Conservation (phyloP, 2,888 invertebrate genomes). For the Neoaliturus tenellus region DNA sequence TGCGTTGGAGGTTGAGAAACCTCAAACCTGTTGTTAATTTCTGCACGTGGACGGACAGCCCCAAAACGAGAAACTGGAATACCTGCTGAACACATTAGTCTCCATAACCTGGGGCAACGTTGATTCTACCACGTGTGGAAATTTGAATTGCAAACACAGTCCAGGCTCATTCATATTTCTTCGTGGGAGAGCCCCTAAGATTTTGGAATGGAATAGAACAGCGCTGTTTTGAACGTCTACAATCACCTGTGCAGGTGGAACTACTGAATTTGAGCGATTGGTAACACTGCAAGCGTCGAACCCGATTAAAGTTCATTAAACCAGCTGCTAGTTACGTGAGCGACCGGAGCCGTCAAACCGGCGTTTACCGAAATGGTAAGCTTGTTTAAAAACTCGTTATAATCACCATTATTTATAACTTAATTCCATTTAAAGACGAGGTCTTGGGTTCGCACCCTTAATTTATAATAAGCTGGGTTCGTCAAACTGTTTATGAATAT, state of each 20-base stretch:
- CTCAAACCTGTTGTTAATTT: not conserved
- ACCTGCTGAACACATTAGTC: not conserved
- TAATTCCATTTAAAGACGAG: not conserved
- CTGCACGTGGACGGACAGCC: not conserved
- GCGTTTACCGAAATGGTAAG: not conserved
- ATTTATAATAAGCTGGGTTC: not conserved
- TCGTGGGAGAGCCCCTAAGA: too few relatives aligned
- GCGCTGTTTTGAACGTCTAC: not conserved
- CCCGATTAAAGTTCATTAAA: slow-evolving; percentile 3
- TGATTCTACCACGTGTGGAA: not conserved
- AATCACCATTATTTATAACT: not conserved
- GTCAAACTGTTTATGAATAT: too few relatives aligned
- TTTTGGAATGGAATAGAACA: too few relatives aligned
- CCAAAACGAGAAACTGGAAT: slow-evolving; percentile 28
- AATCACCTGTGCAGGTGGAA: not conserved
- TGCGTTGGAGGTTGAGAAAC: not conserved
- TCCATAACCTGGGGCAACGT: not conserved
- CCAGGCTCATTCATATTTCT: not conserved
- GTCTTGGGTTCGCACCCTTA: not conserved
- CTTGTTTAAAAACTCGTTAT: not conserved
- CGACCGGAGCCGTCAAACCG: not conserved
- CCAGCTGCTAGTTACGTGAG: not conserved
- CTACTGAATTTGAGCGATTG: not conserved
- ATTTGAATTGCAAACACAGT: not conserved
- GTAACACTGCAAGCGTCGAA: not conserved